Evolutionary conservation across 2,797 vertebrate species (phyloP).

Genomic region (Micromesistius poutassou): DNA sequence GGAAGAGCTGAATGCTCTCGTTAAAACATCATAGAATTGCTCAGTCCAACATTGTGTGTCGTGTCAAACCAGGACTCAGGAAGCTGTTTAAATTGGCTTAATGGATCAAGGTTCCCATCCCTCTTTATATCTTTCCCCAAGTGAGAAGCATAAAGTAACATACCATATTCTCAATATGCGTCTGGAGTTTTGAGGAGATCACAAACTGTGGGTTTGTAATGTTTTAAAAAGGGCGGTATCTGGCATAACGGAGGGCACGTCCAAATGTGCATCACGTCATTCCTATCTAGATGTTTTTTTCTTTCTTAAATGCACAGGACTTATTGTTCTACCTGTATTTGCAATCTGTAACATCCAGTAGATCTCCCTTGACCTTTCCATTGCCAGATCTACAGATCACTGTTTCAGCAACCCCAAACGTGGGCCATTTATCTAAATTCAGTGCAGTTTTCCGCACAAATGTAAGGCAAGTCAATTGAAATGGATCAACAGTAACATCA

Average conservation of each 20-base stretch:
- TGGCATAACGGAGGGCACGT: not conserved
- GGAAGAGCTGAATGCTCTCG: slow-evolving; percentile 42
- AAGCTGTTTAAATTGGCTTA: slow-evolving; percentile 34
- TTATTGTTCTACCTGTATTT: slow-evolving; percentile 27
- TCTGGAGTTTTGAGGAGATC: not conserved
- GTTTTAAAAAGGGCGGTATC: not conserved
- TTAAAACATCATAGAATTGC: slow-evolving; percentile 36
- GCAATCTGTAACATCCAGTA: slow-evolving; percentile 23
- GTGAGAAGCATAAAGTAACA: slow-evolving; percentile 29
- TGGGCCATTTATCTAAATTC: slow-evolving; percentile 20
- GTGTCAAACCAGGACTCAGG: slow-evolving; percentile 31
- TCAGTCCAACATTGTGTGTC: slow-evolving; percentile 35
- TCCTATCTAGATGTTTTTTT: slow-evolving; percentile 44
- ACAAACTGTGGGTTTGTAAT: not conserved
- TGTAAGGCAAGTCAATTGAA: slow-evolving; percentile 14
- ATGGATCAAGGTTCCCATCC: slow-evolving; percentile 35
- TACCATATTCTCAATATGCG: slow-evolving; percentile 25
- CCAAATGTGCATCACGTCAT: slow-evolving; percentile 42
- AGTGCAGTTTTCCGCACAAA: slow-evolving; percentile 14
- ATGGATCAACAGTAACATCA: slow-evolving; percentile 33
- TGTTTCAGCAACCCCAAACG: slow-evolving; percentile 28
- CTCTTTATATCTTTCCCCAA: slow-evolving; percentile 31
- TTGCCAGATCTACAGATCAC: slow-evolving; percentile 24
- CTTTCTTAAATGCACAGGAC: slow-evolving; percentile 19
- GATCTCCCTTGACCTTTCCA: slow-evolving; percentile 21